These are phyloP conservation scores for Ormyrus pomaceus DNA, from an alignment of 2,888 invertebrate species.

Conservation along the genomic window DNA sequence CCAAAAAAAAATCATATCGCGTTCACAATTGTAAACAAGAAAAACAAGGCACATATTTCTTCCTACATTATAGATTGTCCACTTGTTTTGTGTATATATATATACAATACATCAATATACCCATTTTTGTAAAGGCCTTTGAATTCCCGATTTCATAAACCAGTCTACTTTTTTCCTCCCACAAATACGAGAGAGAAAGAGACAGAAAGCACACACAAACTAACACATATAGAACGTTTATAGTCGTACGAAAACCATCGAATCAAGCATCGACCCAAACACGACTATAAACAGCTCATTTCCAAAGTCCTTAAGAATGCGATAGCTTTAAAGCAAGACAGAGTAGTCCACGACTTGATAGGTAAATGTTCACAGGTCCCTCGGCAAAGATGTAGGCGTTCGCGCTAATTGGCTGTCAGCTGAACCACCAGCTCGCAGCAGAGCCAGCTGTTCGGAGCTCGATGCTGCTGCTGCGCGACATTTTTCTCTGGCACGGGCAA, in stretches of 20 bases:
- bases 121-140: slow-evolving; percentile 12
- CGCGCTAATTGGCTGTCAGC: slow-evolving; percentile 60
- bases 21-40: background rate
- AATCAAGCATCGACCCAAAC: too few species aligned
- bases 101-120: slow-evolving; percentile 42
- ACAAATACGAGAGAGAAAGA: background rate
- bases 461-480: slow-evolving; percentile 3
- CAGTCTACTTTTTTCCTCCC: slow-evolving; percentile 13
- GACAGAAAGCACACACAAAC: too few species aligned
- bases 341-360: too few species aligned
- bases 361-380: too few species aligned
- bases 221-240: too few species aligned
- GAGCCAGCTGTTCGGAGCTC: slow-evolving; percentile 61
- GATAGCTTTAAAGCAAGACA: too few species aligned
- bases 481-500: slow-evolving; percentile 25
- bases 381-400: background rate
- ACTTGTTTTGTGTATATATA: slow-evolving; percentile 4
- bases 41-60: slow-evolving; percentile 1
- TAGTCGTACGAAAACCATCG: too few species aligned
- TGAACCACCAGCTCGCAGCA: slow-evolving; percentile 57
- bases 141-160: slow-evolving; percentile 34
- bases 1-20: too few species aligned
- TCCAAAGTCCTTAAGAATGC: too few species aligned
- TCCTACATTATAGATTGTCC: slow-evolving; percentile 10
- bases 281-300: too few species aligned